These are phyloP conservation scores for Heteromyza rotundicornis DNA, from an alignment of 2,888 invertebrate species.

Conservation along the genomic window DNA sequence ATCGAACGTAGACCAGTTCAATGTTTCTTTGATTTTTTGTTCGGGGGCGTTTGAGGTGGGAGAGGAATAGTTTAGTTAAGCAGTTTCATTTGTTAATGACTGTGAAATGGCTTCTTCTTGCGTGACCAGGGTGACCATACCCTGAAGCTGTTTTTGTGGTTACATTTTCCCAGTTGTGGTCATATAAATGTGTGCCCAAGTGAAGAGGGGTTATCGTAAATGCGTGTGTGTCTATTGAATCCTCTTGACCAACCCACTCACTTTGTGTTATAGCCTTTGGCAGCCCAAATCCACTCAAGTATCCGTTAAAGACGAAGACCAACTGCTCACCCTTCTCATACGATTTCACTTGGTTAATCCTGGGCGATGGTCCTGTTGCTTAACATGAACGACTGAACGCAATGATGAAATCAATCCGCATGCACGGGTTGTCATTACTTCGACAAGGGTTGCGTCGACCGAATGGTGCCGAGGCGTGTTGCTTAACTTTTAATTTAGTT, in stretches of 20 bases:
- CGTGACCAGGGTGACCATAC: background rate
- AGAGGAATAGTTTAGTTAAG: too few relatives aligned
- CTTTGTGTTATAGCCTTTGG: conserved; percentile 13
- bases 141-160: conserved; percentile 43
- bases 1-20: conserved; percentile 9
- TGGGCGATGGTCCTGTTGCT: conserved; percentile 6
- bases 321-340: background rate
- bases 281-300: background rate
- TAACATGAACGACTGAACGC: conserved; percentile 9
- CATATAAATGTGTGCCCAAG: conserved; percentile 31
- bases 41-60: too few relatives aligned
- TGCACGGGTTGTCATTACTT: conserved; percentile 24
- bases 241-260: conserved; percentile 30
- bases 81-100: conserved; percentile 16
- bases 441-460: conserved; percentile 35
- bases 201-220: conserved; percentile 46
- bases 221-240: conserved; percentile 25
- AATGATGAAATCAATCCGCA: conserved; percentile 15
- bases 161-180: conserved; percentile 28
- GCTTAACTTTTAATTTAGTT: conserved; percentile 32
- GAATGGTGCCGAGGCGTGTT: conserved; percentile 28
- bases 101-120: conserved; percentile 3
- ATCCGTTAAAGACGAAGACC: background rate
- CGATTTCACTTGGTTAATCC: conserved; percentile 12
- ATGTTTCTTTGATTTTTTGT: background rate